Evolutionary conservation across 2,113 vertebrate genomes (phyloP).

Genomic region (Circaetus cinerascens): DNA sequence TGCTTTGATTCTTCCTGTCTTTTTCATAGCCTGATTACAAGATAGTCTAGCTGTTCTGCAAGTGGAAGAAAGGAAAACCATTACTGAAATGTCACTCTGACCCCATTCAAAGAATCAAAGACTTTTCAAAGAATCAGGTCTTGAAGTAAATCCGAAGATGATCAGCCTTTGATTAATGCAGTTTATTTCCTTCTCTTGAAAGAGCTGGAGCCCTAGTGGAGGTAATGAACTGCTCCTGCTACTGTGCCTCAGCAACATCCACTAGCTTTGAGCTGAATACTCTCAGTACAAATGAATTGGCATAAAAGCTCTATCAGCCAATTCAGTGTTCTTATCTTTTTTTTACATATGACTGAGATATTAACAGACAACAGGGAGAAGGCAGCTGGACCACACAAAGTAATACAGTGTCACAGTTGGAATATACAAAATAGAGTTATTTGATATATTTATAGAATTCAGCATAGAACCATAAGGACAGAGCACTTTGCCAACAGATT

Average conservation of each 20-base stretch:
- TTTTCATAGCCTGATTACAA: background rate
- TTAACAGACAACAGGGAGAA: background rate
- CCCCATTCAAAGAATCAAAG: conserved; percentile 20
- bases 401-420: background rate
- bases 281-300: background rate
- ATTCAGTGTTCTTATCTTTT: background rate
- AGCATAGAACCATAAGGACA: background rate
- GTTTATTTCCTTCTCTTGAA: background rate
- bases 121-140: background rate
- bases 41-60: background rate
- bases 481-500: background rate
- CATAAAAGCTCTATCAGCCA: background rate
- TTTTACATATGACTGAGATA: background rate
- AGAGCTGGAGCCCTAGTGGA: background rate
- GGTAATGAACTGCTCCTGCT: background rate
- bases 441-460: background rate
- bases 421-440: background rate
- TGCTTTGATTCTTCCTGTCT: background rate
- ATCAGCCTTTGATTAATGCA: conserved; percentile 13
- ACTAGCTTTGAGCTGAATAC: background rate
- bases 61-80: conserved; percentile 13
- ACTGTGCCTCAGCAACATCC: background rate
- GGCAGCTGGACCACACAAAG: background rate
- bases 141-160: background rate
- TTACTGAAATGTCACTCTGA: conserved; percentile 33